These are phyloP conservation scores for Pammene aurita DNA, from an alignment of 2,888 invertebrate species.

Conservation along the genomic window DNA sequence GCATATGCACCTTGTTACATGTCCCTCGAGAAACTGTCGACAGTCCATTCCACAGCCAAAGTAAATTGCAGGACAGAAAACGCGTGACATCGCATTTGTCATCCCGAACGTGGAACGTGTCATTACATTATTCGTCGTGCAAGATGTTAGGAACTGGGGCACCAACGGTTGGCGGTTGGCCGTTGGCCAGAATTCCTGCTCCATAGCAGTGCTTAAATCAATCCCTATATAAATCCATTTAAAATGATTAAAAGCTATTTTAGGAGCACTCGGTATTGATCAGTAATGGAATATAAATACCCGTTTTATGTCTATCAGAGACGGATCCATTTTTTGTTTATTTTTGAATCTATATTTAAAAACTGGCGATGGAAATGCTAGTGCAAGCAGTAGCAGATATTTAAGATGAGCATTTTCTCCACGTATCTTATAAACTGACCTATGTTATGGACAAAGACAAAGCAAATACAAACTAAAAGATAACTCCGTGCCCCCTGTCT, in stretches of 20 bases:
- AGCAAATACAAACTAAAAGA: too few relatives aligned
- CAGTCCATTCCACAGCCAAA: not conserved
- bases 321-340: not conserved
- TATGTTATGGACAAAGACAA: too few relatives aligned
- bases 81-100: conserved; percentile 33
- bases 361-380: too few relatives aligned
- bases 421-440: too few relatives aligned
- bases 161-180: conserved; percentile 25
- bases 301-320: not conserved
- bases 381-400: not conserved
- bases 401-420: not conserved
- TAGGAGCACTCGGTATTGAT: conserved; percentile 5
- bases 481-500: too few relatives aligned
- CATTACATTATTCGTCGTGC: conserved; percentile 24
- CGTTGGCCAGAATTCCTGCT: conserved; percentile 25
- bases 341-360: not conserved
- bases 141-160: conserved; percentile 26
- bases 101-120: conserved; percentile 12
- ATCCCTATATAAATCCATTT: conserved; percentile 30
- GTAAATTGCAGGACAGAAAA: conserved; percentile 10
- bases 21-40: not conserved
- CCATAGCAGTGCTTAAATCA: conserved; percentile 19
- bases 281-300: not conserved
- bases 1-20: too few relatives aligned
- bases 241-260: conserved; percentile 21